Base-by-base conservation (phyloP, 2,888 invertebrate species). In the Lacanobia oleracea region DNA sequence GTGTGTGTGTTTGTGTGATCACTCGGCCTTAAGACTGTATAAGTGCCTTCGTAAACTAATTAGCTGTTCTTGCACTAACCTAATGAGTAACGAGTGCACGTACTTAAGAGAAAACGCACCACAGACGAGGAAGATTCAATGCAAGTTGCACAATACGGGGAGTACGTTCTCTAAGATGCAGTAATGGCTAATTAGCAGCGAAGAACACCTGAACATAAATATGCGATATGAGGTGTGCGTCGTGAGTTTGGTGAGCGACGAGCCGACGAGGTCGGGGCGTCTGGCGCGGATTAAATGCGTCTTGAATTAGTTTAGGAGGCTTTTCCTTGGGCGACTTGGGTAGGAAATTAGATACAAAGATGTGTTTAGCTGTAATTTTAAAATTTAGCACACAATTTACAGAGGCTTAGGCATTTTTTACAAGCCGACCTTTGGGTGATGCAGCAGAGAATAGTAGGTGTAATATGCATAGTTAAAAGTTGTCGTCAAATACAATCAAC, bases 61-160 rank as follows among this genome's bases (percentile, higher is more conserved):
- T 37, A 57, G n/a, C 16, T 10, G 51, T 2, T 51, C 33, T 40
- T 40, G 37, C n/a, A 37, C 37, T 40, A 37, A 33, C 14, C 59
- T 40, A 21, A 59, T 59, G 16, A 53, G 53, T 53, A 53, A 53
- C 14, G 40, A 59, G 51, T 48, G 18, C 51, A 72, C 79, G 57
- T 71, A 23, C 18, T 23, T n/a, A 51, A 66, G 67, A 57, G 81
- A 76, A 76, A 75, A 64, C 75, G 18, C 10, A 14, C 14, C 27
- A 18, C 9, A 67, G n/a, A 57, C 18, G 33, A 27, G 59, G 64
- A 79, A 33, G 74, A 67, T 67, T 79, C 37, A 27, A 74, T 62
- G 64, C 12, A 57, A 14, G 50, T 83, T 83, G 62, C 68, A 80
- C 84, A 79, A 79, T 61, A 67, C 0, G 7, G 40, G n/a, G 14